Base-by-base conservation (phyloP, 2,113 vertebrate genomes). In the Emydocephalus ijimae region DNA sequence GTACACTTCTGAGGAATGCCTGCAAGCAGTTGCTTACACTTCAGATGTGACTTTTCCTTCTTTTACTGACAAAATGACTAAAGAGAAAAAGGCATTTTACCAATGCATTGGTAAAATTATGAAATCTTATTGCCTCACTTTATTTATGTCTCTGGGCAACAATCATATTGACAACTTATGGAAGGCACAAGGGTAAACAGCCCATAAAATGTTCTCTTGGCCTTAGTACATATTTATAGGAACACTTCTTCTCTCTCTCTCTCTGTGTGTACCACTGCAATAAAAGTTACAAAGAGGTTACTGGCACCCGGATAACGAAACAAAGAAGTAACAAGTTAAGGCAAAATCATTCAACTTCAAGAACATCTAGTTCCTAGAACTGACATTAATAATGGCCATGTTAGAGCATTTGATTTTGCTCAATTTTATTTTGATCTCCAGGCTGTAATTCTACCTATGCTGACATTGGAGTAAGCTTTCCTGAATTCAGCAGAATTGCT, bases 121-220 rank as follows among this genome's bases (percentile, higher is more conserved):
- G 29, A 57, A 29, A 23, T 57, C 56, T 91, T 87, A 87, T 87
- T 87, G 34, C 21, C 14, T 34, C 87, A 34, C 18, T 61, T 24
- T 52, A 59, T 86, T 91, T 91, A 56, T 87, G 15, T 94, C 92
- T 93, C 93, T 87, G 34, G 93, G 20, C 56, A 64, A n/a, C 45
- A 45, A 92, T 92, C 93, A 92, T 94, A 96, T 95, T 39, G 94
- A 94, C 92, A 5, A 69, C 94, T 93, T 94, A 93, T 90, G 90
- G 52, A 93, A 96, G 91, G 87, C 2, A 94, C 94, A 96, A 96
- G 54, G 92, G 92, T 93, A 45, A 94, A 0, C 50, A 1, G 86
- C 93, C 94, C 11, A 88, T 21, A 64, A 86, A 94, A 89, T 93
- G 92, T 59, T 59, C 43, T 34, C 24, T 20, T 39, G 50, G 21